Evolutionary conservation across 2,797 vertebrate species (phyloP).

Genomic region (Phaenicophaeus curvirostris): DNA sequence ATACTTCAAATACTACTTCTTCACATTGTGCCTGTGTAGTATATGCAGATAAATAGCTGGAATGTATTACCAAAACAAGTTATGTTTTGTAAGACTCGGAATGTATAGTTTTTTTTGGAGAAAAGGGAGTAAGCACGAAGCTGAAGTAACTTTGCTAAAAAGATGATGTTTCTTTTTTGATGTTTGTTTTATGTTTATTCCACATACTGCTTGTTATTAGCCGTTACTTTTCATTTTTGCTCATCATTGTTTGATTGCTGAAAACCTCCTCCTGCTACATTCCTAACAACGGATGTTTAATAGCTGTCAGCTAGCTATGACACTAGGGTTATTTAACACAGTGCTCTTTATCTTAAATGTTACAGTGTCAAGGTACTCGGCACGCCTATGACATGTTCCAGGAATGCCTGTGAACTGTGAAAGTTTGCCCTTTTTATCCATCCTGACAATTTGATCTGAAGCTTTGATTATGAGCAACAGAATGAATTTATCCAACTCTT

Average conservation of each 20-base stretch:
- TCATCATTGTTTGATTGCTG: background rate
- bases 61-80: background rate
- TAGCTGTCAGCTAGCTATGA: background rate
- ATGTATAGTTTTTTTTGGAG: background rate
- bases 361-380: background rate
- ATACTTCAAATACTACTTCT: background rate
- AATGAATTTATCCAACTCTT: background rate
- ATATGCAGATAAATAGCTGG: background rate
- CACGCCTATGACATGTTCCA: background rate
- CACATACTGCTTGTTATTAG: background rate
- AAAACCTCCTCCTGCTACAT: background rate
- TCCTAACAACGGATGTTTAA: background rate
- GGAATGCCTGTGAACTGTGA: background rate
- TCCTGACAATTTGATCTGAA: background rate
- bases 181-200: background rate
- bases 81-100: background rate
- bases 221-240: background rate
- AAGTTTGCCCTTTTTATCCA: background rate
- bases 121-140: background rate
- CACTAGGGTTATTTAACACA: background rate
- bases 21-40: background rate
- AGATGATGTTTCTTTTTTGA: background rate
- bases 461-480: background rate
- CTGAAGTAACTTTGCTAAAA: background rate
- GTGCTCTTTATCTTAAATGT: background rate